Evolutionary conservation across 2,113 vertebrate genomes (phyloP), one percentile per base, ranked within the genome.

Genomic region (Aegithalos caudatus): DNA sequence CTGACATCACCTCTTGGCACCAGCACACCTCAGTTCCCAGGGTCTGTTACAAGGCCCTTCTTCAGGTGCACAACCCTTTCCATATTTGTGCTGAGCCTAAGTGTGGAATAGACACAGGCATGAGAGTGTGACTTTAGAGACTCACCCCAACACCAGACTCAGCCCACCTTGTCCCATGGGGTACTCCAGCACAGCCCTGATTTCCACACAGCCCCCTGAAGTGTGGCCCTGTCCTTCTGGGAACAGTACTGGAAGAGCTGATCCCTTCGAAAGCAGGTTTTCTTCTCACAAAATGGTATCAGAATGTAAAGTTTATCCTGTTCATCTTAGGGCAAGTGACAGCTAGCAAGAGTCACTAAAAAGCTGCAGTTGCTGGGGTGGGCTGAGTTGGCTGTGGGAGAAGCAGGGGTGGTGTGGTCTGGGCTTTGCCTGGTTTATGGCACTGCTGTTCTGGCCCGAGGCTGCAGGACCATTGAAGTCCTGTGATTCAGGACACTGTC

Each of bases 141-240:
- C n/a, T 2, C 24, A 40, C 31, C 29, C 78, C 47, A 9, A 19
- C 29, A 25, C 19, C 11, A 8, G 66, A 50, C n/a, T 48, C 50
- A 67, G 61, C 71, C 15, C 25, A 25, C 35, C 33, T 50, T 10
- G 1, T 57, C 60, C 42, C 22, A 4, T 0, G 1, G 2, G 61
- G 7, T 37, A 66, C 51, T 61, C 51, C 60, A 62, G 69, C 23
- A 8, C 27, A 50, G 76, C 47, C 15, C 62, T 5, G 5, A 7
- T 47, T 70, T 20, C 78, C 65, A 37, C 64, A 6, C 14, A 8
- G 29, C 58, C 16, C 0, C 48, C 70, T 42, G 11, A 45, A 4
- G 31, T 6, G 2, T 53, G 62, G 16, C 71, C 9, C 5, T 14
- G 6, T 12, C 16, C 1, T 50, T 45, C 54, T 77, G 67, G 69